Conservation (phyloP, 2,888 invertebrate species). For the Hyppa rectilinea region DNA sequence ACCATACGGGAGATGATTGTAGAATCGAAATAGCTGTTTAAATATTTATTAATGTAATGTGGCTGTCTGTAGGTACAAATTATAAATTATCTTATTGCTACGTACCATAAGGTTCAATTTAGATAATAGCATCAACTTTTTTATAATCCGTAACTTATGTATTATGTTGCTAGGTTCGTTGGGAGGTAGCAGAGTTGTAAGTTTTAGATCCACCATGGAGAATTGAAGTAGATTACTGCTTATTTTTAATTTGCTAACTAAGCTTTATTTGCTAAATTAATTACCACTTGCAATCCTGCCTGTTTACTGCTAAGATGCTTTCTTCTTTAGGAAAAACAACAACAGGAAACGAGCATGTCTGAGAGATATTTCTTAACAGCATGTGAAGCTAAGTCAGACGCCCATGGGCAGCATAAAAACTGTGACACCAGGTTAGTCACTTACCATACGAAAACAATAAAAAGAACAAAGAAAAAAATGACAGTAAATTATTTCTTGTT, state of each 20-base stretch:
- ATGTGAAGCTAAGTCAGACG: no score
- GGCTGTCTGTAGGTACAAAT: fast-evolving
- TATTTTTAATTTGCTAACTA: no score
- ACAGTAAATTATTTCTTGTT: neutral
- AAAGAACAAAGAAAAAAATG: no score
- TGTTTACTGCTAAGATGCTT: neutral
- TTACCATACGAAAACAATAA: no score
- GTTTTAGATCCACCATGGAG: no score
- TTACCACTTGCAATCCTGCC: neutral
- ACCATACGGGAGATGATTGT: constrained; percentile 88
- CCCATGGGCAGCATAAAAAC: no score
- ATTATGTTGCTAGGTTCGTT: neutral
- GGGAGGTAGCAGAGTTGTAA: neutral
- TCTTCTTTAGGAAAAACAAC: no score
- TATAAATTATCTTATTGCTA: neutral
- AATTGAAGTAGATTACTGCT: no score
- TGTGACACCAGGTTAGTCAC: no score
- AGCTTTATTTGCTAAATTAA: neutral
- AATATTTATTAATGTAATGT: neutral
- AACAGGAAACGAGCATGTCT: no score
- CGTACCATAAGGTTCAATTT: neutral
- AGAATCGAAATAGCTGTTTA: fast-evolving
- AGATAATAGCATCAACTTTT: neutral
- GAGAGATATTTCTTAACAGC: no score
- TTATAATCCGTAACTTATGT: neutral